A percentile compares a stretch with the other conserved stretches of the same genome.
Evolutionary conservation across 2,797 vertebrate genomes (phyloP).

Genomic region (Potorous gilbertii): DNA sequence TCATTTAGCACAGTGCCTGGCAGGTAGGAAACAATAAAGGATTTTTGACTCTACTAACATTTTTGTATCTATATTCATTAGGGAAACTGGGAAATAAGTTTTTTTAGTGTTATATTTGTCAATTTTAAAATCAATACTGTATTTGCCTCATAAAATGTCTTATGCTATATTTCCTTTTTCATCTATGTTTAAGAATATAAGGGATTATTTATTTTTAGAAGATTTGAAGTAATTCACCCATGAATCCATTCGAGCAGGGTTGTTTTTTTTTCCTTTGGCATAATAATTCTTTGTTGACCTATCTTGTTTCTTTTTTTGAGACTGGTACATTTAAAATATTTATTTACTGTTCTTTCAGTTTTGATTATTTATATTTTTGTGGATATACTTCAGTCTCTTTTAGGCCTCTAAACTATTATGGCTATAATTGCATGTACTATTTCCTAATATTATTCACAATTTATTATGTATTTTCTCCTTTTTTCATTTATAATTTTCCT

Average conservation of each 20-base stretch:
- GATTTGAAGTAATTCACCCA: not conserved
- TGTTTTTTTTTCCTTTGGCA: not conserved
- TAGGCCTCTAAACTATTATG: not conserved
- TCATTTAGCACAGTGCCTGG: not conserved
- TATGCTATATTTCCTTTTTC: not conserved
- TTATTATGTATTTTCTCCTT: not conserved
- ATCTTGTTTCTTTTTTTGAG: not conserved
- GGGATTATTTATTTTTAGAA: not conserved
- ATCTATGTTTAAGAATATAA: not conserved
- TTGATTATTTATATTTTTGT: not conserved
- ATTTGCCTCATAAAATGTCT: too few relatives aligned
- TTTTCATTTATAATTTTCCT: not conserved
- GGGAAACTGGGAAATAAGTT: not conserved
- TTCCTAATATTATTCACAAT: not conserved
- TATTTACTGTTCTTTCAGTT: not conserved
- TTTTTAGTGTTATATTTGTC: not conserved
- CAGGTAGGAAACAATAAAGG: not conserved
- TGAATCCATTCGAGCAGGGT: not conserved
- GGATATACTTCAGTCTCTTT: not conserved
- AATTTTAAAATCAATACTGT: not conserved
- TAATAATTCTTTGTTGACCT: not conserved
- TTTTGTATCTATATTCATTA: not conserved
- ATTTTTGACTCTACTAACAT: not conserved
- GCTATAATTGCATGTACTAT: not conserved
- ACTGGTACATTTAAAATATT: not conserved